A percentile compares a stretch with the other conserved stretches of the same genome.
Evolutionary conservation across 2,888 invertebrate genomes (phyloP).

Genomic region (Cataglyphis rosenhaueri): DNA sequence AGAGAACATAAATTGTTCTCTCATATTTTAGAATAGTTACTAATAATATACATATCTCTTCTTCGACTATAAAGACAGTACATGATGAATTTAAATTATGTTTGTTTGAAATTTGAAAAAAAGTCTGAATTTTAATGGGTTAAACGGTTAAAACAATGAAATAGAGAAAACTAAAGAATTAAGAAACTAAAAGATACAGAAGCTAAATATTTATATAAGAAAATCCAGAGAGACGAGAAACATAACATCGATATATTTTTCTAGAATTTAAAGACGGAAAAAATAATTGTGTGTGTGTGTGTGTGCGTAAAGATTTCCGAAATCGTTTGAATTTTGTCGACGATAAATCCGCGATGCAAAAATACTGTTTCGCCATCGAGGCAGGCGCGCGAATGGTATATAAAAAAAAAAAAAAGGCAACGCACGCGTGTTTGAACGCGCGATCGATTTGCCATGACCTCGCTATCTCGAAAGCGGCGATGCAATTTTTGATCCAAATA

Average conservation of each 20-base stretch:
- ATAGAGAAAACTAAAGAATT: background rate
- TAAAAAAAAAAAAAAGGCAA: no score
- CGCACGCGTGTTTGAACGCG: slow-evolving; percentile 18
- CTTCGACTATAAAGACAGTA: background rate
- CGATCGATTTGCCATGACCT: slow-evolving; percentile 55
- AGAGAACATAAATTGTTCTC: background rate
- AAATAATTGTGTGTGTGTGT: background rate
- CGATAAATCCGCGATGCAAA: background rate
- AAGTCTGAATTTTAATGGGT: background rate
- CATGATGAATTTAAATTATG: slow-evolving; percentile 22
- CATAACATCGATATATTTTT: background rate
- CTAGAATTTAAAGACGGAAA: background rate
- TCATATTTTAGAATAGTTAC: background rate
- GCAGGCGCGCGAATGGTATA: background rate
- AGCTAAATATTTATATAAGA: background rate
- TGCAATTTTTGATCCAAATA: slow-evolving; percentile 53
- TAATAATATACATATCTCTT: background rate
- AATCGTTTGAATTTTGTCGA: background rate
- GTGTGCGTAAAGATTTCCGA: background rate
- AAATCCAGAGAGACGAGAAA: background rate
- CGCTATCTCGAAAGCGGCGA: slow-evolving; percentile 42
- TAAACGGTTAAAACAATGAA: slow-evolving; percentile 5
- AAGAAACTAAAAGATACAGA: background rate
- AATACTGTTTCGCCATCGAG: slow-evolving; percentile 13
- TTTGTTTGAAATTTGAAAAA: background rate